Evolutionary conservation across 2,113 vertebrate species (phyloP).

Genomic region (Anarrhichthys ocellatus): DNA sequence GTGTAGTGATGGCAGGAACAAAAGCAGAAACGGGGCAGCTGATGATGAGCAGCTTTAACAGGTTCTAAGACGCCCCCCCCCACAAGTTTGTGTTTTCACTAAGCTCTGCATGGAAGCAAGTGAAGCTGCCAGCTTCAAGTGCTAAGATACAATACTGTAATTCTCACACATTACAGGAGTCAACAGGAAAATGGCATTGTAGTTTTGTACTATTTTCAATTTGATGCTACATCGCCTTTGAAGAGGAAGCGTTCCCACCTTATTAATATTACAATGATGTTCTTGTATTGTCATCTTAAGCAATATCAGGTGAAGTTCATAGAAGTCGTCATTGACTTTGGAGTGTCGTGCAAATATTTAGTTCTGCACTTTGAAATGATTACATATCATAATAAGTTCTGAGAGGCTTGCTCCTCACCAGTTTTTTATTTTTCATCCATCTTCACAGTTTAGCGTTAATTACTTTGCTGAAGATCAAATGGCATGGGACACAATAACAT

Average conservation of each 20-base stretch:
- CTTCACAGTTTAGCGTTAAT: conserved; percentile 33
- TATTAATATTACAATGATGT: not conserved
- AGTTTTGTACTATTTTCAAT: not conserved
- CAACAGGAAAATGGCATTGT: not conserved
- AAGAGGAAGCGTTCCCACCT: not conserved
- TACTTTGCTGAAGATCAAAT: conserved; percentile 37
- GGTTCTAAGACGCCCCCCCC: not conserved
- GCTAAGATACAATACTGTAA: not conserved
- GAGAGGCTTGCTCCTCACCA: conserved; percentile 12
- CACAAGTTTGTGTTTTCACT: not conserved
- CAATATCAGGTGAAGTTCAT: conserved; percentile 35
- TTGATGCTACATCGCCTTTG: not conserved
- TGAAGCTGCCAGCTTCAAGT: not conserved
- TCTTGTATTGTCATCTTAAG: not conserved
- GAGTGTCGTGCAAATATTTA: conserved; percentile 63
- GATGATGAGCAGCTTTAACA: conserved; percentile 28
- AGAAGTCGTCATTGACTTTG: conserved; percentile 16
- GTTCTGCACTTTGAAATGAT: conserved; percentile 45
- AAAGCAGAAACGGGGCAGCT: conserved; percentile 43
- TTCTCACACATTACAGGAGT: not conserved
- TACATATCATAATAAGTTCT: conserved; percentile 26
- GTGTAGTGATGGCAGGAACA: conserved; percentile 17
- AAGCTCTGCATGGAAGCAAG: not conserved
- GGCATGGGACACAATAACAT: conserved; percentile 1
- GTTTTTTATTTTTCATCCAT: conserved; percentile 39